Conservation (phyloP, 2,888 invertebrate species). For the Sinodicranocentrus sp. region DNA sequence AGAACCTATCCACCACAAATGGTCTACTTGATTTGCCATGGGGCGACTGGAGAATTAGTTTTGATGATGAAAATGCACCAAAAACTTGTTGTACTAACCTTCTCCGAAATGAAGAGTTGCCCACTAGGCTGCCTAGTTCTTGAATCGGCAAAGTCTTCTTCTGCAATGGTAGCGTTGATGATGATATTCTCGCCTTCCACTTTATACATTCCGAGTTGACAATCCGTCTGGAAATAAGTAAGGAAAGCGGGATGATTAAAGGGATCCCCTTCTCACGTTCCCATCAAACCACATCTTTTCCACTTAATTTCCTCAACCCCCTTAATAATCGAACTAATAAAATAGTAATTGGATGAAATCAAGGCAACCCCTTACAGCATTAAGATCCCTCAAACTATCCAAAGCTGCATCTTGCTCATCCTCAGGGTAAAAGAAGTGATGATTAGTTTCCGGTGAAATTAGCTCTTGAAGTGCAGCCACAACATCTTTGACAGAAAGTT, state of each 20-base stretch:
- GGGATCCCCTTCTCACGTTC: too few species aligned
- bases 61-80: neutral
- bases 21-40: too few species aligned
- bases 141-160: constrained; percentile 78
- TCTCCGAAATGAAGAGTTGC: constrained; percentile 81
- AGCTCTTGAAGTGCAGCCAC: constrained; percentile 86
- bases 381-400: constrained; percentile 70
- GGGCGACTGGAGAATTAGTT: neutral
- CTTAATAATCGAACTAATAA: too few species aligned
- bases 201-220: constrained; percentile 90
- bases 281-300: too few species aligned
- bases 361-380: constrained; percentile 75
- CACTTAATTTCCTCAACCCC: too few species aligned
- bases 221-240: constrained; percentile 89
- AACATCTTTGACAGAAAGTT: constrained; percentile 90
- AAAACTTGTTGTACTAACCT: constrained; percentile 81
- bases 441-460: constrained; percentile 75
- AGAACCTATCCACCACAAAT: too few species aligned
- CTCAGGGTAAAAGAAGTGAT: constrained; percentile 74
- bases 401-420: constrained; percentile 69
- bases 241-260: too few species aligned
- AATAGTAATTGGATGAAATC: too few species aligned
- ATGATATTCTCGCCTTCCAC: constrained; percentile 93
- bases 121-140: constrained; percentile 78
- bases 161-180: constrained; percentile 83